Conservation (phyloP, 2,113 vertebrate species). For the Charina bottae region DNA sequence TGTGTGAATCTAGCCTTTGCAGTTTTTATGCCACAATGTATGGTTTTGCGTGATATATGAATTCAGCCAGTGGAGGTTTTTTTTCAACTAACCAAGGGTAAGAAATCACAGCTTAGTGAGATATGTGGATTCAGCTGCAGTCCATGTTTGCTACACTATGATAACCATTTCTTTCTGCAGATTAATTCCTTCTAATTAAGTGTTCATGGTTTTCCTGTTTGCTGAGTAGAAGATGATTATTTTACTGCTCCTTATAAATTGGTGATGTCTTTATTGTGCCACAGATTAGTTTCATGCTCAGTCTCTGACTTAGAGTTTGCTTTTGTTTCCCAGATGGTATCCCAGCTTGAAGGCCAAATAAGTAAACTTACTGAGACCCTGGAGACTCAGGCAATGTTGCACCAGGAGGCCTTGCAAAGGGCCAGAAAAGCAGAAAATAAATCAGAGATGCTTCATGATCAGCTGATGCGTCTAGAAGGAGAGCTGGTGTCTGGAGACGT, state of each 20-base stretch:
- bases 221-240: slow-evolving; percentile 1
- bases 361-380: slow-evolving; percentile 74
- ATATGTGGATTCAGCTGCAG: neutral
- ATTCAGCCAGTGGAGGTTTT: neutral
- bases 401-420: slow-evolving; percentile 75
- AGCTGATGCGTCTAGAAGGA: slow-evolving; percentile 76
- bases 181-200: neutral
- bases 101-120: neutral
- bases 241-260: slow-evolving; percentile 12
- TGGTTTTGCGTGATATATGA: neutral
- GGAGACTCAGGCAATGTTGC: slow-evolving; percentile 71
- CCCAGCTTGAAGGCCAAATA: slow-evolving; percentile 78
- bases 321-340: slow-evolving; percentile 70
- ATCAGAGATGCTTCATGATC: slow-evolving; percentile 74
- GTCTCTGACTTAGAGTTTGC: slow-evolving; percentile 37
- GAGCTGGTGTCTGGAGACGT: slow-evolving; percentile 79
- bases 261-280: slow-evolving; percentile 22
- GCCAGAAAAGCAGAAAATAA: slow-evolving; percentile 77
- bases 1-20: neutral
- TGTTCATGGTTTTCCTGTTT: neutral
- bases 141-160: too few species aligned
- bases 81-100: neutral
- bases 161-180: too few species aligned
- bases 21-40: neutral
- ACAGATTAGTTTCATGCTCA: slow-evolving; percentile 18